phyloP scores from a whole-genome alignment of 2,888 invertebrate species.

The Coecobrya sp. region DNA sequence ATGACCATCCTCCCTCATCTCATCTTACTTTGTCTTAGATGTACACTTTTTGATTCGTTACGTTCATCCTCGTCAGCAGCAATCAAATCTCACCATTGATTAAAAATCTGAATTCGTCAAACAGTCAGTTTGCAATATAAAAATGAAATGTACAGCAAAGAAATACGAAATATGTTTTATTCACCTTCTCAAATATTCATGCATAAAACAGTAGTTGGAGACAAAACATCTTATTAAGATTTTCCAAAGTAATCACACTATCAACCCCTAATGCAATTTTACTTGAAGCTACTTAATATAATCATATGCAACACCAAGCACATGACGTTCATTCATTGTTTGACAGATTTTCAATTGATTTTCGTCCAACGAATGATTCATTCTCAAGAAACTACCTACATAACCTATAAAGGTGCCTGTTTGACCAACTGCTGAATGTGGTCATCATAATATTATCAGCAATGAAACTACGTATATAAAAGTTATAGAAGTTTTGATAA shows the following conservation, averaged over 20 bases:
- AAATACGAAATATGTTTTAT: not conserved
- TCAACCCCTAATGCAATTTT: not conserved
- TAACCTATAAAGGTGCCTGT: not conserved
- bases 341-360: slow-evolving; percentile 59
- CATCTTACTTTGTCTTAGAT: too few relatives aligned
- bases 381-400: too few relatives aligned
- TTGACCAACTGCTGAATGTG: not conserved
- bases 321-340: not conserved
- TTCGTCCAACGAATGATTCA: slow-evolving; percentile 3
- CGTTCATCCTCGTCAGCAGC: too few relatives aligned
- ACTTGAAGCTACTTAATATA: not conserved
- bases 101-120: slow-evolving; percentile 14
- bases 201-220: not conserved
- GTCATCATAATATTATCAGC: not conserved
- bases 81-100: too few relatives aligned
- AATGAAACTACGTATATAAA: slow-evolving; percentile 14
- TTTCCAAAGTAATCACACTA: not conserved
- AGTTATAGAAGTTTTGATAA: not conserved
- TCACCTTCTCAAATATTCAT: not conserved
- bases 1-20: too few relatives aligned
- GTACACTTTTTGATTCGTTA: too few relatives aligned
- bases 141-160: not conserved
- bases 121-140: not conserved
- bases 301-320: slow-evolving; percentile 43
- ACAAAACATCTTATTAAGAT: slow-evolving; percentile 8